Evolutionary conservation across 2,797 vertebrate species (phyloP).

Genomic region (Lutra lutra): DNA sequence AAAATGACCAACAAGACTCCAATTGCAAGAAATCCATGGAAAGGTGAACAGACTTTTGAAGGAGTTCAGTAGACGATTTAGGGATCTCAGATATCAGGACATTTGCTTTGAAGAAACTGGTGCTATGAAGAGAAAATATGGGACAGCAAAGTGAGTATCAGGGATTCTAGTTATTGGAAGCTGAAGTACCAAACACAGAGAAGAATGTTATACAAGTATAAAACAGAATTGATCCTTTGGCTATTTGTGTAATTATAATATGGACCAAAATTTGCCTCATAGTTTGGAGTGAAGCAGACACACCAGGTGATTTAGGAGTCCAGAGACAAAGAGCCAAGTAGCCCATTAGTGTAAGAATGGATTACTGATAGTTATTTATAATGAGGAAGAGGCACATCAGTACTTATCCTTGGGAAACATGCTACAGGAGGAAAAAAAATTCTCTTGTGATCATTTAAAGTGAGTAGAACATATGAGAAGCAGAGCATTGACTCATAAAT

Average conservation of each 20-base stretch:
- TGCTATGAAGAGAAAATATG: not conserved
- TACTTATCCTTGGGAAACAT: not conserved
- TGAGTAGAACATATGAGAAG: not conserved
- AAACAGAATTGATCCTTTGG: not conserved
- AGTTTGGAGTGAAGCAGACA: not conserved
- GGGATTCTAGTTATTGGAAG: not conserved
- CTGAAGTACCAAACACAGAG: not conserved
- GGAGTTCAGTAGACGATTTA: not conserved
- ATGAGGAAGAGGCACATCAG: not conserved
- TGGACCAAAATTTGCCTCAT: not conserved
- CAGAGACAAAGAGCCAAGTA: constrained; percentile 6
- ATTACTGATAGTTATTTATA: not conserved
- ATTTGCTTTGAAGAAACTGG: not conserved
- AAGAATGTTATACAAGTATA: not conserved
- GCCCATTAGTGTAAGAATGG: not conserved
- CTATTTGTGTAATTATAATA: not conserved
- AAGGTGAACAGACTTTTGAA: not conserved
- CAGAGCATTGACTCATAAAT: not conserved
- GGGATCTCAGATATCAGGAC: not conserved
- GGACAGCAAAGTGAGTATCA: not conserved
- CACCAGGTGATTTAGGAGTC: not conserved
- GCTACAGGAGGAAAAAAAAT: not conserved
- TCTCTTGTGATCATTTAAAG: not conserved
- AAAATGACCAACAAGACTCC: not conserved
- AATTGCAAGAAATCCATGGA: not conserved